A percentile compares a stretch with the other conserved stretches of the same genome.
Conservation (phyloP, 2,797 vertebrate species). For the Chelmon rostratus region DNA sequence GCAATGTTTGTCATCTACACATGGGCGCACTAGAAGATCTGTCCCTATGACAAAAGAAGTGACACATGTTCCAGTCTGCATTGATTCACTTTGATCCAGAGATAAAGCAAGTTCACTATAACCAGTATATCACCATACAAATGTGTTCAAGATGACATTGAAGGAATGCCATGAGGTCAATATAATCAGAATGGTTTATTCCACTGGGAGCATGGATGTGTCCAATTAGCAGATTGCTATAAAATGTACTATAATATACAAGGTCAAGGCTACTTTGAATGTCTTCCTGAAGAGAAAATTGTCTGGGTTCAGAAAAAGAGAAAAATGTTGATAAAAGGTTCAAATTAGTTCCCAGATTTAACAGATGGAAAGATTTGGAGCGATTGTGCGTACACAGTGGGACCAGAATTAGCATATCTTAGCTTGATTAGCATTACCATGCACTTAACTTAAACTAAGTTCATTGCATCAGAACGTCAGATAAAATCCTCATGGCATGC, state of each 20-base stretch:
- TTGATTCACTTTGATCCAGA: background rate
- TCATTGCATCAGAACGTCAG: too few species aligned
- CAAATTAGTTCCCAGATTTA: too few species aligned
- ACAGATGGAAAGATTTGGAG: too few species aligned
- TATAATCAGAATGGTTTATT: conserved; percentile 6
- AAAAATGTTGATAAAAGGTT: background rate
- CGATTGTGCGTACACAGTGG: too few species aligned
- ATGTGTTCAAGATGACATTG: conserved; percentile 10
- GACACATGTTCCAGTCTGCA: background rate
- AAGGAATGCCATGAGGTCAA: background rate
- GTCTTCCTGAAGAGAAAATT: background rate
- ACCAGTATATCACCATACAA: background rate
- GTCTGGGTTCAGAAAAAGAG: background rate
- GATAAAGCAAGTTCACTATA: background rate
- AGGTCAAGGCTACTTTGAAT: conserved; percentile 21
- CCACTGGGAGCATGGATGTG: background rate
- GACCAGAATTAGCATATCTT: too few species aligned
- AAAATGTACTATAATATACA: background rate
- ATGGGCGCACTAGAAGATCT: background rate
- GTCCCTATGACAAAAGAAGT: background rate
- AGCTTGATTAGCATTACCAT: too few species aligned
- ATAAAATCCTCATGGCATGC: too few species aligned
- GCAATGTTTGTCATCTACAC: background rate
- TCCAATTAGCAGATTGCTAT: background rate
- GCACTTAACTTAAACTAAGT: too few species aligned